Base-by-base conservation (phyloP, 23 tunicate species). In the Oikopleura dioica region DNA sequence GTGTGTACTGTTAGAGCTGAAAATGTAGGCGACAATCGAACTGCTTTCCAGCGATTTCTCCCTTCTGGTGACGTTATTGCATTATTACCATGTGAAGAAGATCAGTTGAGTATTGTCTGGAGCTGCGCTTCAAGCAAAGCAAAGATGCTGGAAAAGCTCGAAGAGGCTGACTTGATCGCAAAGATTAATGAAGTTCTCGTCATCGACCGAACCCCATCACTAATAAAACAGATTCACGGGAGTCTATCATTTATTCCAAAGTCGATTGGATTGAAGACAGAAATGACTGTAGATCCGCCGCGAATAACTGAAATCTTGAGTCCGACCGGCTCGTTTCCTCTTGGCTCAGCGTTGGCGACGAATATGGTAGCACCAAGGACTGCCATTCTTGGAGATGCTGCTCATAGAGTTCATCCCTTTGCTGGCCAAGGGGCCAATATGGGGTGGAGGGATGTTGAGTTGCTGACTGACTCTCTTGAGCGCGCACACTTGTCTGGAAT, bases 371-470 rank as follows among this genome's bases (percentile, higher is more conserved):
- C 30, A 12, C 72, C 72, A 24, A 23, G 72, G 2, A 31, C 26
- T 24, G 72, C 72, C 30, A 23, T 63, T 21, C 33, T 63, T 2
- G 72, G 72, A 2, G 72, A 63, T 28, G 72, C 72, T 2, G 72
- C 72, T 4, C 72, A 63, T 31, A 24, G 72, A 63, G 72, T 63
- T 31, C 72, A 63, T 63, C 72, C 72, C 30, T 63, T 63, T 63
- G 72, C 72, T 2, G 72, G 72, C 72, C 72, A 63, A 63, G 72
- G 72, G 4, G 72, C 72, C 33, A 63, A 63, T 28, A 63, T 63
- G 72, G 72, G 72, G 30, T 63, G 72, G 72, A 24, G 72, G 2
- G 72, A 63, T 63, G 16, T 23, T 28, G 72, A 63, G 72, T 28
- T 63, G 26, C 26, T 63, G 16, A 63, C 26, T 23, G 72, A 63